Conservation (phyloP, 2,888 invertebrate genomes). For the Drosophila siamana region DNA sequence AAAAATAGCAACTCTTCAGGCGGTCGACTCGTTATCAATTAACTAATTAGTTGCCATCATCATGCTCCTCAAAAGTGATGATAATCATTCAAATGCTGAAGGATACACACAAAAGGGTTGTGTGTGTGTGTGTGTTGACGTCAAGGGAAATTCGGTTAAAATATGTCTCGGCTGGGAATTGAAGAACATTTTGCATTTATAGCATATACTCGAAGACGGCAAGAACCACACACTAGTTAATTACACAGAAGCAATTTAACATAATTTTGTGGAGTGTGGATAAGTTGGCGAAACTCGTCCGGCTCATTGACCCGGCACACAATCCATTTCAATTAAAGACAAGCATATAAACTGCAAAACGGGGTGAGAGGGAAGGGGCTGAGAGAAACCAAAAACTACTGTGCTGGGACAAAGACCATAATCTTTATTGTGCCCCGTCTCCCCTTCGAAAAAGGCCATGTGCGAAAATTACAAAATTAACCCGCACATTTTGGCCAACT, state of each 20-base stretch:
- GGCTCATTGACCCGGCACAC: conserved; percentile 49
- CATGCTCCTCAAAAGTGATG: conserved; percentile 22
- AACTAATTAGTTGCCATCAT: conserved; percentile 39
- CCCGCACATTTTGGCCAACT: conserved; percentile 42
- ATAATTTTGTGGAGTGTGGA: conserved; percentile 42
- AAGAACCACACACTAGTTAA: conserved; percentile 34
- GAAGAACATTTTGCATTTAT: conserved; percentile 16
- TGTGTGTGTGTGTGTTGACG: not conserved
- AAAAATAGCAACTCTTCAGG: not conserved
- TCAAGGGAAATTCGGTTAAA: conserved; percentile 19
- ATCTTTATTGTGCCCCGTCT: conserved; percentile 68
- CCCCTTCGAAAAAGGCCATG: conserved; percentile 62
- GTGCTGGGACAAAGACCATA: conserved; percentile 42
- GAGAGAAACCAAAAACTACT: conserved; percentile 12
- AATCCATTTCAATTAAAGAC: conserved; percentile 66
- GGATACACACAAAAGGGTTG: not conserved
- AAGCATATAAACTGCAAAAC: conserved; percentile 35
- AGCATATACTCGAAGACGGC: conserved; percentile 3
- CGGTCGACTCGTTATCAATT: conserved; percentile 13
- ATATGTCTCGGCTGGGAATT: conserved; percentile 20
- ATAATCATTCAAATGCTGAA: conserved; percentile 23
- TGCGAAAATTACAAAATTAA: conserved; percentile 70
- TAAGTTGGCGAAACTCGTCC: conserved; percentile 16
- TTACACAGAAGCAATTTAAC: conserved; percentile 47
- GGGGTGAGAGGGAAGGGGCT: no score